Conservation (phyloP, 2,797 vertebrate species). For the Macropus fuliginosus region DNA sequence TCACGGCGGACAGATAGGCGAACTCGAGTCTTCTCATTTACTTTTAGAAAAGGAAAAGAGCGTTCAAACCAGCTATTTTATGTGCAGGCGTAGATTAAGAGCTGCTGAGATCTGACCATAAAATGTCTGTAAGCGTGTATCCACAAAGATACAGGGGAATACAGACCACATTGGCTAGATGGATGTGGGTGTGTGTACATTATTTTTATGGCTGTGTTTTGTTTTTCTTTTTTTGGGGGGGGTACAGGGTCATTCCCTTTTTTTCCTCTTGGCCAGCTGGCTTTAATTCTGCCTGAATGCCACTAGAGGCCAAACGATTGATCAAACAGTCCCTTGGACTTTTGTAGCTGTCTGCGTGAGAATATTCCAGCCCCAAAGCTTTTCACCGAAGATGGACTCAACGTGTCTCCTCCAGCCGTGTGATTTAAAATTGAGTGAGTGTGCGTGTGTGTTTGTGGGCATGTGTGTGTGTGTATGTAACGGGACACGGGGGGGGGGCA, state of each 20-base stretch:
- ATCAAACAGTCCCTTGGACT: constrained; percentile 80
- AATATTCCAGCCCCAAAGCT: constrained; percentile 64
- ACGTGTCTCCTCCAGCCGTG: constrained; percentile 36
- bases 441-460: not conserved
- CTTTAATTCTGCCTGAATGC: constrained; percentile 86
- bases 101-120: constrained; percentile 17
- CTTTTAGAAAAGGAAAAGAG: constrained; percentile 77
- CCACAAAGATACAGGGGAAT: not conserved
- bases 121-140: not conserved
- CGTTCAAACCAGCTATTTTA: constrained; percentile 81
- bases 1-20: constrained; percentile 82
- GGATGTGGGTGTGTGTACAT: constrained; percentile 62
- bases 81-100: constrained; percentile 78
- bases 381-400: not conserved
- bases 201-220: constrained; percentile 69
- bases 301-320: constrained; percentile 80
- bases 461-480: too few species aligned
- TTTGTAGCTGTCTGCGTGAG: constrained; percentile 74
- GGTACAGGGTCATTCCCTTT: constrained; percentile 74
- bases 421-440: constrained; percentile 40
- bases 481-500: not conserved
- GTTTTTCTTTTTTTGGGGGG: constrained; percentile 78
- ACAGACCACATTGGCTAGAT: not conserved
- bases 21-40: constrained; percentile 81
- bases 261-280: constrained; percentile 83